phyloP scores from a whole-genome alignment of 2,888 invertebrate genomes.

The Electrophaes corylata region DNA sequence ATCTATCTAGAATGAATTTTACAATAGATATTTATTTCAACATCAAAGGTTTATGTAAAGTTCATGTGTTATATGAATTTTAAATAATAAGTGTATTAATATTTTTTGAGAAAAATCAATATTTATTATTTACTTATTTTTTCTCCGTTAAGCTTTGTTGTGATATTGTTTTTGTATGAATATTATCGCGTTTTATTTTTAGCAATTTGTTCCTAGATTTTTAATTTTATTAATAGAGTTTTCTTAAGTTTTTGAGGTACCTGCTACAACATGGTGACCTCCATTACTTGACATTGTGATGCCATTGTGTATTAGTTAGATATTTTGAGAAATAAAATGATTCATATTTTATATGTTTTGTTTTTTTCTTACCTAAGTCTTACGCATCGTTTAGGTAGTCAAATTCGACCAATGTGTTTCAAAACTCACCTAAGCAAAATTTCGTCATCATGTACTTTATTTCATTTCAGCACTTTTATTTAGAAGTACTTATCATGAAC shows the following conservation, averaged over 20 bases:
- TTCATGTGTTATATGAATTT: not conserved
- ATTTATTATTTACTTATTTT: not conserved
- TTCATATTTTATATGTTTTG: slow-evolving; percentile 48
- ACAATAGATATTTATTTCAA: not conserved
- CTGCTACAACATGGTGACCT: slow-evolving; percentile 35
- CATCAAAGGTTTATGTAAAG: not conserved
- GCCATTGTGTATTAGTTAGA: slow-evolving; percentile 58
- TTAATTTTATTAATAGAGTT: slow-evolving; percentile 40
- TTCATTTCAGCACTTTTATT: slow-evolving; percentile 4
- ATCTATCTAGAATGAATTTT: not conserved
- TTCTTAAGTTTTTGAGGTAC: slow-evolving; percentile 38
- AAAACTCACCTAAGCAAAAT: not conserved
- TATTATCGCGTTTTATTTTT: slow-evolving; percentile 37
- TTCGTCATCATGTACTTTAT: not conserved
- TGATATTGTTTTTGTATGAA: slow-evolving; percentile 54
- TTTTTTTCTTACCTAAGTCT: slow-evolving; percentile 1
- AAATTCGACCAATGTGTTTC: not conserved
- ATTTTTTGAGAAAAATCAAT: slow-evolving; percentile 1
- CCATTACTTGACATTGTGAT: slow-evolving; percentile 45
- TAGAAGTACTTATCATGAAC: not conserved
- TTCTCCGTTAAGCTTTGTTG: slow-evolving; percentile 43
- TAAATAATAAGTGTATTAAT: not conserved
- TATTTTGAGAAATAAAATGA: slow-evolving; percentile 65
- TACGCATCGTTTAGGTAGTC: not conserved
- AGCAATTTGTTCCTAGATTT: slow-evolving; percentile 57